phyloP scores from a whole-genome alignment of 2,113 vertebrate species.

The Epinephelus cyanopodus region DNA sequence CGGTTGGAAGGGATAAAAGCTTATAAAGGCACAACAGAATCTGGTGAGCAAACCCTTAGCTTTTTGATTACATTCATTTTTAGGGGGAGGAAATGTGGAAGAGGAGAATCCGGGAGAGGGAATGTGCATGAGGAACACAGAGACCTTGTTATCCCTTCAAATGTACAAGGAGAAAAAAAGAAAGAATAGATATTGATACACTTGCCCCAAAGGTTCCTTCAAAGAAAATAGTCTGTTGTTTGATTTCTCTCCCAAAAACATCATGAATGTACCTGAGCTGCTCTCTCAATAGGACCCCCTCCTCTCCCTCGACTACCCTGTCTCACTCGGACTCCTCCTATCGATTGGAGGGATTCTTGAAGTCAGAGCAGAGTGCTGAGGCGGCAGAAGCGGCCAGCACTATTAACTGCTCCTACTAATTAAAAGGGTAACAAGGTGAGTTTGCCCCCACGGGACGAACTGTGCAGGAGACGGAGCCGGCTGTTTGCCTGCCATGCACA shows the following conservation, averaged over 20 bases:
- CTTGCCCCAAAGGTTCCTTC: constrained; percentile 21
- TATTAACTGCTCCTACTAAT: constrained; percentile 84
- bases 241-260: constrained; percentile 45
- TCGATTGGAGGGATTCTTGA: constrained; percentile 75
- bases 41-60: constrained; percentile 63
- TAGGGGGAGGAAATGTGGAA: constrained; percentile 41
- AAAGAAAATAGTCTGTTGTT: constrained; percentile 47
- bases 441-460: constrained; percentile 60
- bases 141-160: constrained; percentile 58
- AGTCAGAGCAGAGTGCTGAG: constrained; percentile 79
- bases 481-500: constrained; percentile 48
- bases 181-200: constrained; percentile 40
- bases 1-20: constrained; percentile 65
- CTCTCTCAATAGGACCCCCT: constrained; percentile 9
- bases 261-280: constrained; percentile 28
- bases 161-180: constrained; percentile 27
- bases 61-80: constrained; percentile 81
- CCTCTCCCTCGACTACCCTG: background rate
- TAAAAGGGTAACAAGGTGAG: constrained; percentile 88
- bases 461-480: constrained; percentile 46
- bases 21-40: constrained; percentile 79
- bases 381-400: constrained; percentile 68
- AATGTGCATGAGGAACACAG: constrained; percentile 46
- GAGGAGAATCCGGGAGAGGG: constrained; percentile 35
- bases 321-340: constrained; percentile 58